These are phyloP conservation scores for Mesochorus sp. DNA, from an alignment of 2,888 invertebrate genomes.

Conservation along the genomic window DNA sequence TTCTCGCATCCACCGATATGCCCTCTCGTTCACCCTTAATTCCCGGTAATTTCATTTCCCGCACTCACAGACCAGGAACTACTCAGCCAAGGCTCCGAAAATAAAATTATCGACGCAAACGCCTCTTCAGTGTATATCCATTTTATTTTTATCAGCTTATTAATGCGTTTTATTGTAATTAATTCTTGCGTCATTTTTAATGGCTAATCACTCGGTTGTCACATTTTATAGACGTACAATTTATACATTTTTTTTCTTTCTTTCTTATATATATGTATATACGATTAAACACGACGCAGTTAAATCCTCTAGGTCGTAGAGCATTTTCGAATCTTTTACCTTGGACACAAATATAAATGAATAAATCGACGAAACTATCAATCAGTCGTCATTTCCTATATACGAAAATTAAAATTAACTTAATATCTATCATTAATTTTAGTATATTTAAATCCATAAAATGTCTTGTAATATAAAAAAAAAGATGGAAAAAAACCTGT, in stretches of 20 bases:
- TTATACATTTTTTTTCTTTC: background rate
- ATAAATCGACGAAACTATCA: constrained; percentile 26
- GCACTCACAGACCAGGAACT: constrained; percentile 49
- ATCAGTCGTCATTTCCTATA: background rate
- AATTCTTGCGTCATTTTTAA: too few species aligned
- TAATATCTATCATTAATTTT: background rate
- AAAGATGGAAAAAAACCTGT: background rate
- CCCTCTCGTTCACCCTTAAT: constrained; percentile 27
- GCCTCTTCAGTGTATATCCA: background rate
- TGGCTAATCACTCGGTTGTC: background rate
- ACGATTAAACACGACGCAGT: background rate
- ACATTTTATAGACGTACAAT: background rate
- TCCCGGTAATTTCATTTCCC: constrained; percentile 58
- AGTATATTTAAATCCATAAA: background rate
- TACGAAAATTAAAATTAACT: background rate
- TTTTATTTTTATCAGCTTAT: background rate
- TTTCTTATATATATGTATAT: background rate
- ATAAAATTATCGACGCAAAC: background rate
- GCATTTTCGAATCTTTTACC: constrained; percentile 21
- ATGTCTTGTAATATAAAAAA: background rate
- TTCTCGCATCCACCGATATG: constrained; percentile 19
- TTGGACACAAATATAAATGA: constrained; percentile 19
- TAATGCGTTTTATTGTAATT: background rate
- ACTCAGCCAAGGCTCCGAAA: background rate
- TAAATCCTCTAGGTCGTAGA: constrained; percentile 29